A percentile compares a stretch with the other conserved stretches of the same genome.
These are phyloP conservation scores for Smittia aterrima DNA, from an alignment of 2,888 invertebrate species.

Conservation along the genomic window DNA sequence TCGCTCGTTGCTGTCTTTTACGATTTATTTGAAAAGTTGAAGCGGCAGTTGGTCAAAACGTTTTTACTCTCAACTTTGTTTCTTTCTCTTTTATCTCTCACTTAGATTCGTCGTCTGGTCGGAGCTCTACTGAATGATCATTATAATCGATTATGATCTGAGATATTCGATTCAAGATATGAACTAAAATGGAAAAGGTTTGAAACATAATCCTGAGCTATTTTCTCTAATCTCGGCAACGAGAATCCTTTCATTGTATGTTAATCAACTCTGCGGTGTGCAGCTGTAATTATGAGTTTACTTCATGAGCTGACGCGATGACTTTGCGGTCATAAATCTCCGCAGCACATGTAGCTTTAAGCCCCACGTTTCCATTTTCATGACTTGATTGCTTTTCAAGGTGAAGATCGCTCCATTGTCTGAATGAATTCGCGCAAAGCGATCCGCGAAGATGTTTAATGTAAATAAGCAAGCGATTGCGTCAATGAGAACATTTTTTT, in stretches of 20 bases:
- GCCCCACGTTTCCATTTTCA: constrained; percentile 2
- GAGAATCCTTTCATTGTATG: neutral
- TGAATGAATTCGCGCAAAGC: neutral
- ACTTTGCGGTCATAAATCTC: neutral
- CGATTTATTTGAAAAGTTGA: neutral
- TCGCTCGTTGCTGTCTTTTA: neutral
- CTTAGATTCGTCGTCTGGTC: neutral
- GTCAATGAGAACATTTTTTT: neutral
- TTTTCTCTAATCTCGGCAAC: neutral
- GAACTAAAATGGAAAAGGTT: neutral
- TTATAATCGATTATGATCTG: neutral
- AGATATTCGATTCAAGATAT: neutral
- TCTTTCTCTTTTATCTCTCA: neutral
- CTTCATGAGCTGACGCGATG: neutral
- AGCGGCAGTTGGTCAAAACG: neutral
- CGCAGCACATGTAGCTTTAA: neutral
- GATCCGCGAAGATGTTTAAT: neutral
- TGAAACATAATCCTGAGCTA: neutral
- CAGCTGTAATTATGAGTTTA: neutral
- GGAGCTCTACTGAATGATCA: neutral
- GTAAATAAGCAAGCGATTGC: neutral
- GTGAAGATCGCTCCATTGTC: neutral
- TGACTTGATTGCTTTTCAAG: constrained; percentile 10
- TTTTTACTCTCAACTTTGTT: neutral
- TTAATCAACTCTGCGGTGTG: neutral